Evolutionary conservation across 2,797 vertebrate genomes (phyloP), one percentile per base, ranked within the genome.

Genomic region (Myotis planiceps): DNA sequence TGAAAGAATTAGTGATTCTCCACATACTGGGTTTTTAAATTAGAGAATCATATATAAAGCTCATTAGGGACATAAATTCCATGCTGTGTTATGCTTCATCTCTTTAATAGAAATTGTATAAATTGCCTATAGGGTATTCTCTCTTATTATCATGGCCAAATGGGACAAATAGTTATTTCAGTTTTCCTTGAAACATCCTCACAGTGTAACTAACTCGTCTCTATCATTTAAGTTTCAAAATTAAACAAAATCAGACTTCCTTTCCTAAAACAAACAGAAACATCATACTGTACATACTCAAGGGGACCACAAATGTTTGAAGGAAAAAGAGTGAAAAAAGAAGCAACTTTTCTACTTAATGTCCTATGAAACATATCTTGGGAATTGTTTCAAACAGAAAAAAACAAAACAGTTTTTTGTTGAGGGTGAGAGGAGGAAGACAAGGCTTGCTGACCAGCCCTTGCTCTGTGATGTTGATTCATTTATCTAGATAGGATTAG

Each of bases 231-330:
- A 78, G 51, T 45, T 94, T 88, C 45, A 91, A 60, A 72, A 37
- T 74, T 90, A 86, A 93, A 55, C 27, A 90, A 91, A 69, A 72
- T 71, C 45, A 92, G 65, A 66, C 32, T 90, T 90, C 19, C 34
- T 94, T 96, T 81, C 51, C 78, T 87, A 87, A 95, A 92, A 80
- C 25, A 78, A 95, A 80, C 18, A 76, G 68, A 90, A 95, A 83
- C 87, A 90, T 79, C 10, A 72, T 81, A 79, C n/a, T 79, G 18
- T 2, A 7, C 58, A 4, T 27, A 68, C 23, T 58, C 63, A 96
- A 88, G 27, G 53, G 55, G 88, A 71, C 9, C 88, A 79, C 51
- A 93, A 75, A 92, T 90, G 14, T 37, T 84, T 58, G 16, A 87
- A 88, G 27, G 34, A 58, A 92, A 94, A 74, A 86, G 23, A 39